These are phyloP conservation scores for Eulemur albifrons DNA, from an alignment of 2,797 vertebrate genomes.

Conservation along the genomic window DNA sequence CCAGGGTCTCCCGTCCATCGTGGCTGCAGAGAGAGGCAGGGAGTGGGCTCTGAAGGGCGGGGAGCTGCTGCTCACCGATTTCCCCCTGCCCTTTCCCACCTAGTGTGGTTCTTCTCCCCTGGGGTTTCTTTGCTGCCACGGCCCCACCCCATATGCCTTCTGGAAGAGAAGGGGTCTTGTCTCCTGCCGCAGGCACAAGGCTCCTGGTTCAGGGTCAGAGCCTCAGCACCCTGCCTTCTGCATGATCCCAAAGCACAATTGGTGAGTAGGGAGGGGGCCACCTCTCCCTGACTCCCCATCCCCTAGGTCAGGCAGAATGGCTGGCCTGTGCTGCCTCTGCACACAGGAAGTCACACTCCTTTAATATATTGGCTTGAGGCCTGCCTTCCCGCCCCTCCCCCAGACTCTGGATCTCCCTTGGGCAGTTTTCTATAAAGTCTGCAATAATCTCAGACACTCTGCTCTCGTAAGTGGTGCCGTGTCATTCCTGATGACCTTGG, in stretches of 20 bases:
- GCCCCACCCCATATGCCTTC: neutral
- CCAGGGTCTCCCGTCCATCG: neutral
- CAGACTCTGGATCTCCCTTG: neutral
- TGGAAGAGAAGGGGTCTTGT: conserved; percentile 20
- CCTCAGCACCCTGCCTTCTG: conserved; percentile 65
- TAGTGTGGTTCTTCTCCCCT: neutral
- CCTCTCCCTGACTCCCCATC: conserved; percentile 62
- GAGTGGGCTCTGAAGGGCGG: neutral
- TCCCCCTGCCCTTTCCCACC: neutral
- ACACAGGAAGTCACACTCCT: conserved; percentile 37
- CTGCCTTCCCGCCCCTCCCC: neutral
- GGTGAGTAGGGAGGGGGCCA: conserved; percentile 57
- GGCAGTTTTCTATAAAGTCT: conserved; percentile 80
- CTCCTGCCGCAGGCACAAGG: conserved; percentile 59
- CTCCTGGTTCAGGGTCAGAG: conserved; percentile 51
- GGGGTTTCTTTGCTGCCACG: neutral
- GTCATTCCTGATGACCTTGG: conserved; percentile 48
- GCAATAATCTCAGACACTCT: conserved; percentile 38
- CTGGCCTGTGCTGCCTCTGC: conserved; percentile 3
- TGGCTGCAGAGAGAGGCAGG: neutral
- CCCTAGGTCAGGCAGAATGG: conserved; percentile 52
- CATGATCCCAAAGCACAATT: conserved; percentile 78
- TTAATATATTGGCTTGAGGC: neutral
- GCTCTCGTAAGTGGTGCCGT: neutral
- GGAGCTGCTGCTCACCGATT: neutral